These are phyloP conservation scores for Hypothenemus hampei DNA, from an alignment of 1,140 invertebrate species.

Conservation along the genomic window DNA sequence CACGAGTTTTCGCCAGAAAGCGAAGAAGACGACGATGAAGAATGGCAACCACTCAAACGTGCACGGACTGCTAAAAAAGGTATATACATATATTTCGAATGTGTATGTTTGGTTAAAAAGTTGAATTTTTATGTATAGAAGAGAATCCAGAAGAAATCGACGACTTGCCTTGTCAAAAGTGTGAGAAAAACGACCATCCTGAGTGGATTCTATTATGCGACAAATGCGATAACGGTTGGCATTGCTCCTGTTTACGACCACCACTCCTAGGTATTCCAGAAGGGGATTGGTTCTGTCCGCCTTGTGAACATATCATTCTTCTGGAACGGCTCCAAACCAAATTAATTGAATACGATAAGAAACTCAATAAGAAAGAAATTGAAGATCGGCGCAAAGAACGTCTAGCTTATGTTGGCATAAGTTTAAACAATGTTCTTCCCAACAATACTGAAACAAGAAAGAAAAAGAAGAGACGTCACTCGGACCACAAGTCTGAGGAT, in stretches of 20 bases:
- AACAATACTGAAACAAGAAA: constrained; percentile 34
- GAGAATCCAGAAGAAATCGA: constrained; percentile 57
- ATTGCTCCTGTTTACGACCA: constrained; percentile 88
- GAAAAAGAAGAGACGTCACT: constrained; percentile 39
- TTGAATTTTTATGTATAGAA: constrained; percentile 39
- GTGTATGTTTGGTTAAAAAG: neutral
- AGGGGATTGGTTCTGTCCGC: constrained; percentile 95
- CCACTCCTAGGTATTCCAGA: constrained; percentile 89
- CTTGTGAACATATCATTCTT: constrained; percentile 81
- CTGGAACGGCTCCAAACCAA: constrained; percentile 63
- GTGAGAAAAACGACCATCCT: constrained; percentile 84
- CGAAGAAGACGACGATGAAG: constrained; percentile 53
- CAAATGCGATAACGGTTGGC: constrained; percentile 90
- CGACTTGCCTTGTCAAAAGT: constrained; percentile 77
- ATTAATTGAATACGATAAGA: constrained; percentile 58
- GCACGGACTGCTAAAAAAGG: constrained; percentile 59
- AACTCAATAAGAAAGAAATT: constrained; percentile 58
- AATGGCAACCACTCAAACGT: constrained; percentile 55
- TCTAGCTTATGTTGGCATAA: constrained; percentile 71
- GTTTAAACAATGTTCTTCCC: constrained; percentile 66
- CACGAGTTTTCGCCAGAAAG: constrained; percentile 86
- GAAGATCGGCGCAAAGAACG: constrained; percentile 66
- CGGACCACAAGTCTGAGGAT: constrained; percentile 29
- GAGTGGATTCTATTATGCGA: constrained; percentile 96
- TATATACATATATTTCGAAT: neutral